Evolutionary conservation across 2,113 vertebrate species (phyloP).

Genomic region (Chloropsis hardwickii): DNA sequence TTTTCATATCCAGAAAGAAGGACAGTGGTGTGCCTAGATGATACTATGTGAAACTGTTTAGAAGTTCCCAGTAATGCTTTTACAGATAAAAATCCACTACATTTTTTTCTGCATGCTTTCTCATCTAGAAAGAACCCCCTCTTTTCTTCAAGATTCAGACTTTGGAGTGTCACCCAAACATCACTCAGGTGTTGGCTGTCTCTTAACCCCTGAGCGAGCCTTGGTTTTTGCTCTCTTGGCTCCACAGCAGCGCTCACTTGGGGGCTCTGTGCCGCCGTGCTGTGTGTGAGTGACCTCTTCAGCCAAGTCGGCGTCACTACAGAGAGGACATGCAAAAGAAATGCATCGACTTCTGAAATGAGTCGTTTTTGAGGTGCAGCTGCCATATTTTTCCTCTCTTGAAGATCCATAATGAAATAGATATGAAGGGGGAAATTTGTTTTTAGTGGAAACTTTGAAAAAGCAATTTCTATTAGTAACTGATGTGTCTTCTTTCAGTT

Average conservation of each 20-base stretch:
- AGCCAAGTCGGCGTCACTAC: neutral
- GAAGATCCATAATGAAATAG: neutral
- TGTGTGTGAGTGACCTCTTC: conserved; percentile 36
- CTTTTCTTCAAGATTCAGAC: neutral
- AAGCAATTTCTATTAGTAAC: neutral
- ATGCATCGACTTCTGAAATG: rapidly evolving
- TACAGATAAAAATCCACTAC: neutral
- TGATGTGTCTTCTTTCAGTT: neutral
- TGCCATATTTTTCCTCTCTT: neutral
- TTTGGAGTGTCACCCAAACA: neutral
- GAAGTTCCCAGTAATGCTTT: neutral
- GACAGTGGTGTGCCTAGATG: neutral
- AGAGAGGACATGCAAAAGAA: neutral
- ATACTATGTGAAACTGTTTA: neutral
- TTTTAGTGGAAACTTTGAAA: neutral
- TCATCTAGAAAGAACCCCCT: neutral
- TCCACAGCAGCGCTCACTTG: neutral
- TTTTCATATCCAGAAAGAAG: neutral
- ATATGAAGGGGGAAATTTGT: neutral
- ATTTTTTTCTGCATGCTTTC: neutral
- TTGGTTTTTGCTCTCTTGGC: neutral
- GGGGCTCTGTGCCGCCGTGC: neutral
- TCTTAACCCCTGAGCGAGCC: neutral
- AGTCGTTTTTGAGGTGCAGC: neutral
- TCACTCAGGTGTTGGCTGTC: neutral